A percentile compares a stretch with the other conserved stretches of the same genome.
phyloP scores from a whole-genome alignment of 2,113 vertebrate species.

The Melospiza georgiana region DNA sequence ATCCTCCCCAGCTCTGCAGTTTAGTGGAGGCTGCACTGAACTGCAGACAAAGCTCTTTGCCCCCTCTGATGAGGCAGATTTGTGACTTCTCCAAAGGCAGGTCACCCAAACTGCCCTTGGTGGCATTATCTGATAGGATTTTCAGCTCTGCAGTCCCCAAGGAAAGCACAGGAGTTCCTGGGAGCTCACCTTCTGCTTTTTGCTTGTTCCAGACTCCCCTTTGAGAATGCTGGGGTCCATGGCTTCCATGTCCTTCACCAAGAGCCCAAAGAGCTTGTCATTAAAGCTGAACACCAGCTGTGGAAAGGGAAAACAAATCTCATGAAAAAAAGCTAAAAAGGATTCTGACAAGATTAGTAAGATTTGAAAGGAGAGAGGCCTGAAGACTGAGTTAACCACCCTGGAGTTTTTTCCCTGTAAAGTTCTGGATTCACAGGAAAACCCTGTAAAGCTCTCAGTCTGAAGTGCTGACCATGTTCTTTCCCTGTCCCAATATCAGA shows the following conservation, averaged over 20 bases:
- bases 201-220: conserved; percentile 76
- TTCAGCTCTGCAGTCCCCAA: neutral
- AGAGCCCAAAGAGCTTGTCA: conserved; percentile 88
- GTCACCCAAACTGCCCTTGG: neutral
- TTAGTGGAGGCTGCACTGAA: neutral
- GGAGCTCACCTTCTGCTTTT: conserved; percentile 87
- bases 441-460: neutral
- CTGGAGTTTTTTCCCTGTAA: fast-evolving
- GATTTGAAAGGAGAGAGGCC: neutral
- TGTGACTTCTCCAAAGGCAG: neutral
- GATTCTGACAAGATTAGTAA: neutral
- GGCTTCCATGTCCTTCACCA: conserved; percentile 91
- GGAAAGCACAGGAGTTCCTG: neutral
- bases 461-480: neutral
- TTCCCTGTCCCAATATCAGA: too few relatives aligned
- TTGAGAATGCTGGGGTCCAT: conserved; percentile 96
- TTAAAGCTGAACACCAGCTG: conserved; percentile 92
- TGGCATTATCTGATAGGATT: neutral
- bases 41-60: neutral
- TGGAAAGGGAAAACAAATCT: neutral
- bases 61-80: neutral
- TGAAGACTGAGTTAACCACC: neutral
- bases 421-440: too few relatives aligned
- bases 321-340: neutral
- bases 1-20: neutral